phyloP scores from a whole-genome alignment of 1,140 invertebrate genomes.

The Periplaneta americana region DNA sequence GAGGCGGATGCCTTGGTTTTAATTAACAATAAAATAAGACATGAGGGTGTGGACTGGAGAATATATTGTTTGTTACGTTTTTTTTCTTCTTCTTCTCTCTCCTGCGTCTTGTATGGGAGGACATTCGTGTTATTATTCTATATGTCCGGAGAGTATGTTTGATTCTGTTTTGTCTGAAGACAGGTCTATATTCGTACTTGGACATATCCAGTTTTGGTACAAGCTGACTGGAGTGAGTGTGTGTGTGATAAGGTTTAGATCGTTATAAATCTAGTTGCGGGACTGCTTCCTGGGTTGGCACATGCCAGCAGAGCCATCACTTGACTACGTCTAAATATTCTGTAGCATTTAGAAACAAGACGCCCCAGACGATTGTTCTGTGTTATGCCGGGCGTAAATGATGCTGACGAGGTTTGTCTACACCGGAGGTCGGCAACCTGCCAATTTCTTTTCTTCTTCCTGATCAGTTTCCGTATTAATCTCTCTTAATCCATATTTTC shows the following conservation, averaged over 20 bases:
- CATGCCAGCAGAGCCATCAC: not conserved
- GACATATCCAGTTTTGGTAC: not conserved
- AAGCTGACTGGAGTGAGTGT: not conserved
- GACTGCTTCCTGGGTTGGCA: not conserved
- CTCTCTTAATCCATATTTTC: too few species aligned
- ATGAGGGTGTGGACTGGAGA: not conserved
- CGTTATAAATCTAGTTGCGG: not conserved
- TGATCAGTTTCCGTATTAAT: too few species aligned
- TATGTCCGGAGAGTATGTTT: not conserved
- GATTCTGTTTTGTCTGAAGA: not conserved
- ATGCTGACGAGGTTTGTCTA: not conserved
- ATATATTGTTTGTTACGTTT: not conserved
- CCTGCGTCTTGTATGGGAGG: not conserved
- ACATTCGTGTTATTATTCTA: not conserved
- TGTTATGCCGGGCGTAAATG: not conserved
- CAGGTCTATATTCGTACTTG: not conserved
- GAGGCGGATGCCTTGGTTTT: not conserved
- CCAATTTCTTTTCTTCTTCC: too few species aligned
- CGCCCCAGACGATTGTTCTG: too few species aligned
- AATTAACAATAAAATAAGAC: not conserved
- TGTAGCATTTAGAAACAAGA: too few species aligned
- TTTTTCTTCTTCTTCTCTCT: too few species aligned
- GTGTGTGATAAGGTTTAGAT: not conserved
- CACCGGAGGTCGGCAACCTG: too few species aligned
- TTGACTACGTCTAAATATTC: not conserved